A percentile compares a stretch with the other conserved stretches of the same genome.
These are phyloP conservation scores for Rallus limicola DNA, from an alignment of 2,113 vertebrate genomes.

Conservation along the genomic window DNA sequence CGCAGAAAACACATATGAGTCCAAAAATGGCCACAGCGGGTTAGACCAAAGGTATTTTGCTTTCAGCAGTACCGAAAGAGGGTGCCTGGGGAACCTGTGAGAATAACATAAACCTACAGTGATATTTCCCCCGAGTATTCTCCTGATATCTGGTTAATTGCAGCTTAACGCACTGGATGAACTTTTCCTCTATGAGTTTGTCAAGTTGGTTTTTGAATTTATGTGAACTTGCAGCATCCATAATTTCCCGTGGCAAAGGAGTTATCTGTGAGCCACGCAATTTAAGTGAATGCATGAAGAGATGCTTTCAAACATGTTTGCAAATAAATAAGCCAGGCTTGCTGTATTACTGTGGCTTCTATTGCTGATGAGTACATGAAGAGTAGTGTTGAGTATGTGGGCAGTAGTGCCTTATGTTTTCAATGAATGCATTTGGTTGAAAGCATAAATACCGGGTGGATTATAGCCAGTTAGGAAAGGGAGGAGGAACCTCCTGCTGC, in stretches of 20 bases:
- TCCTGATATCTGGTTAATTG: neutral
- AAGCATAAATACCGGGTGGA: constrained; percentile 23
- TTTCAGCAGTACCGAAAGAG: neutral
- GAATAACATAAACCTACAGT: neutral
- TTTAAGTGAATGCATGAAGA: neutral
- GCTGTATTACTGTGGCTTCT: neutral
- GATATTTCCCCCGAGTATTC: neutral
- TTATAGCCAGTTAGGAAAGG: neutral
- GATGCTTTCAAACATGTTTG: constrained; percentile 26
- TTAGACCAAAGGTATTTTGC: neutral
- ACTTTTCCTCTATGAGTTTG: neutral
- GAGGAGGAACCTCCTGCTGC: neutral
- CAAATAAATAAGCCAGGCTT: constrained; percentile 3
- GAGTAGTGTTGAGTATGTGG: neutral
- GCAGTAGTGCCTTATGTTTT: constrained; percentile 44
- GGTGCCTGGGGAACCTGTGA: neutral
- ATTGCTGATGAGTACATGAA: neutral
- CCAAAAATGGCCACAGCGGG: neutral
- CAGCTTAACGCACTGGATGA: neutral
- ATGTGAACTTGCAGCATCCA: neutral
- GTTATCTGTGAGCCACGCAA: neutral
- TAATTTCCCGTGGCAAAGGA: neutral
- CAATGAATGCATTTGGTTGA: neutral
- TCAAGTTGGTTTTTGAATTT: neutral
- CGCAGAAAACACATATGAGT: neutral